Evolutionary conservation across 2,113 vertebrate species (phyloP), one percentile per base, ranked within the genome.

Genomic region (Phaethon lepturus): DNA sequence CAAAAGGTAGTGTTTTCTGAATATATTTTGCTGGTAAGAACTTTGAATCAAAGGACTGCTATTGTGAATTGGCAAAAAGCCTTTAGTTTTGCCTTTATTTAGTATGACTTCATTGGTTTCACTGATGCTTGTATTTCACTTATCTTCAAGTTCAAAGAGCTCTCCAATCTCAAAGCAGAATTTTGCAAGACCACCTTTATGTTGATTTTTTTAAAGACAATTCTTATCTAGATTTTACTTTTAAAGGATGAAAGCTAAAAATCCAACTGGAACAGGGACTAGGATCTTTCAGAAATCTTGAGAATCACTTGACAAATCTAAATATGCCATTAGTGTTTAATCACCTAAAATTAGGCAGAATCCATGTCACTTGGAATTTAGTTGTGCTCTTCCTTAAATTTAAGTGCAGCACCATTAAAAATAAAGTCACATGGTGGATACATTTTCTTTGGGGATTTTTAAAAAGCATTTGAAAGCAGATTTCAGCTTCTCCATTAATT

Each of bases 401-500:
- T 89, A 76, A 94, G 69, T 73, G 60, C 45, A 72, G 52, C 49
- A 24, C 66, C 62, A 63, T 94, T 96, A 94, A 95, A 94, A 95
- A 67, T 71, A 56, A 90, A 95, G 72, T 73, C 31, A 4, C 76
- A 52, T 13, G 3, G 52, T 81, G 60, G 63, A 63, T 81, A 18
- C 29, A 15, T 75, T 86, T 89, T 97, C 95, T 94, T 78, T 85
- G 84, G 94, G 76, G 86, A 64, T 59, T 95, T 97, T 91, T 87
- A 80, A 44, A 71, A 86, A 90, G 64, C 76, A 31, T 86, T 86
- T 90, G 94, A 94, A 95, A 90, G 82, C 78, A 95, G 84, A 88
- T 93, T 90, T 95, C 81, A 79, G 74, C 55, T 75, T 93, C 87
- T 83, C 91, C 75, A 90, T 96, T 96, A 93, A 95, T 94, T 97